Percentiles rank a stretch among this genome's conserved stretches.
These are phyloP conservation scores for Ichneumoninae sp. DNA, from an alignment of 2,888 invertebrate genomes.

Conservation along the genomic window DNA sequence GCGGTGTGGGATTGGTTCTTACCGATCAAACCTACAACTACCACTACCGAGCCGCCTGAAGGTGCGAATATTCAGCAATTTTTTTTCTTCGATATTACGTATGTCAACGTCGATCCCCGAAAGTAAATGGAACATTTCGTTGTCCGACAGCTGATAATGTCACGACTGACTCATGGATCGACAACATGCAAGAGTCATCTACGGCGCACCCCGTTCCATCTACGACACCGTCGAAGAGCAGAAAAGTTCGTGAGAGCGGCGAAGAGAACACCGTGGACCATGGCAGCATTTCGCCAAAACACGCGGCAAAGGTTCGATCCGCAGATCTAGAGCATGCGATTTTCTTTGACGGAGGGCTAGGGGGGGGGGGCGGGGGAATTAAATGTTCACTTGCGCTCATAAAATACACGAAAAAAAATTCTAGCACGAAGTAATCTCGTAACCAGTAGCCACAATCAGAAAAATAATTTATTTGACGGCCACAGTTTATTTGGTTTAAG, in stretches of 20 bases:
- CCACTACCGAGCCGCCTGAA: constrained; percentile 36
- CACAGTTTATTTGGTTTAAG: too few species aligned
- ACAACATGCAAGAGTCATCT: not conserved
- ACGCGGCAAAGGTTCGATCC: constrained; percentile 39
- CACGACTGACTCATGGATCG: constrained; percentile 29
- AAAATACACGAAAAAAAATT: not conserved
- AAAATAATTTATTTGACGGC: too few species aligned
- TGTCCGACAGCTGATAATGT: constrained; percentile 6
- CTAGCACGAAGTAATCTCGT: too few species aligned
- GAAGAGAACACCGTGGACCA: constrained; percentile 67
- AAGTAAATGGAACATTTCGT: constrained; percentile 12
- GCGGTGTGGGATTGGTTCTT: constrained; percentile 67
- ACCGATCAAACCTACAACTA: constrained; percentile 36
- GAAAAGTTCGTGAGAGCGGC: constrained; percentile 69
- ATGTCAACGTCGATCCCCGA: not conserved
- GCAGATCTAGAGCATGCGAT: not conserved
- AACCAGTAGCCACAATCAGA: too few species aligned
- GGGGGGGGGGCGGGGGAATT: too few species aligned
- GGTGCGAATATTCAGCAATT: not conserved
- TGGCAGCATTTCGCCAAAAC: constrained; percentile 47
- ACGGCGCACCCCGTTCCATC: not conserved
- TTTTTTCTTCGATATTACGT: not conserved
- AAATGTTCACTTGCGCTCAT: not conserved
- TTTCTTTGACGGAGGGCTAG: too few species aligned
- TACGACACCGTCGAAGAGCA: constrained; percentile 29